Base-by-base conservation (phyloP, 1,140 invertebrate species). In the Zaprionus capensis region DNA sequence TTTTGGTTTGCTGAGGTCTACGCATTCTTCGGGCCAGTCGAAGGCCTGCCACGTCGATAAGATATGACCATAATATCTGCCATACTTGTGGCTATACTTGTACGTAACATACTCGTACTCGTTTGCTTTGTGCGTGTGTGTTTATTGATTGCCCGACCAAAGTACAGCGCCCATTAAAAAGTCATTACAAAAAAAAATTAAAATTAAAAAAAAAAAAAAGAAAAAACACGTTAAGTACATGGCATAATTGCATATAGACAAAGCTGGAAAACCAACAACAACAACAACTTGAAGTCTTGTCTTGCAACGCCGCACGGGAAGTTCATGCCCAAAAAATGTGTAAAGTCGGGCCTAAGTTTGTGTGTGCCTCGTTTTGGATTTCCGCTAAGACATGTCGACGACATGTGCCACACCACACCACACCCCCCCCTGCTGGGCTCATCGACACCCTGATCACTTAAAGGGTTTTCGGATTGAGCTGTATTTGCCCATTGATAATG, bases 401-500 rank as follows among this genome's bases (percentile, higher is more conserved):
- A 78, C 63, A 74, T 78, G 79, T 77, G 73, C 34, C 17, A 15
- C 49, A 20, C 24, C 28, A 20, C 11, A 2, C 2, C 22, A 6
- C 66, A 17, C 20, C 20, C 31, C 26, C 46, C 26, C 46, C 7
- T 1, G 4, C 5, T 41, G 7, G 31, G 31, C 31, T 5, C 36
- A 12, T 14, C 36, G 4, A 4, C 38, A n/a, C 4, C 15, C 28
- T 77, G 80, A 87, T 80, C 83, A 80, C 73, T 78, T 78, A 72
- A 88, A 87, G 83, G 83, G 83, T 58, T 75, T 72, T 68, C 49
- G 64, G 62, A 88, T 87, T 84, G 83, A 87, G 84, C 82, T 75
- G 83, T 88, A 88, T 87, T 87, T 87, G 85, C 74, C 84, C 78
- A 88, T 81, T 88, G 84, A 87, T 87, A 88, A 87, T 87, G 84